Base-by-base conservation (phyloP, 2,888 invertebrate species). In the Acronicta psi region DNA sequence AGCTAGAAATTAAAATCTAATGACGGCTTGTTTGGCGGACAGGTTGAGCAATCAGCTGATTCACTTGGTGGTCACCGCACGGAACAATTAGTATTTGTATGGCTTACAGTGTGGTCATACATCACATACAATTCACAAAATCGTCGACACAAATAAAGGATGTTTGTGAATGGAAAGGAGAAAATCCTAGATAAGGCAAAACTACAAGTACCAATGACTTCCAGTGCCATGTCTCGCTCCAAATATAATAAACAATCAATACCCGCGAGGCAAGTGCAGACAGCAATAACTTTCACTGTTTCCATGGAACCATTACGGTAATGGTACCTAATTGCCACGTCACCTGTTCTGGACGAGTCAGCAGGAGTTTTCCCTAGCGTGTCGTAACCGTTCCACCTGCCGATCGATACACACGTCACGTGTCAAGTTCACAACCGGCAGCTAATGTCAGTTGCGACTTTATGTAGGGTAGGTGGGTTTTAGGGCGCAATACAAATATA, bases 191-290 rank as follows among this genome's bases (percentile, higher is more conserved):
- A n/a, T n/a, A n/a, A n/a, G n/a, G n/a, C n/a, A n/a, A n/a, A n/a
- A n/a, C n/a, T n/a, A n/a, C n/a, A n/a, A n/a, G n/a, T n/a, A 20
- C 20, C 20, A 20, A 2, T 20, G 20, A 9, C 23, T 23, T 23
- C 1, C 25, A 2, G 5, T 25, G 9, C 11, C 11, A 29, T 29
- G 34, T n/a, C 4, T n/a, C 6, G 5, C 1, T 18, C 9, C 14
- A 14, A 40, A 64, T 25, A 37, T 4, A 17, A 37, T 9, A 36
- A 9, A 5, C 4, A 29, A 59, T 37, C 9, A 40, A 66, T 47
- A 44, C 11, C 17, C 23, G 11, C 6, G 9, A 64, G 59, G 66
- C 73, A 72, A 72, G 59, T 72, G 72, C 66, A 66, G 58, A 70
- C 31, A 34, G 36, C 67, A 47, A 36, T 50, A 42, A 67, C 42